phyloP scores from a whole-genome alignment of 2,113 vertebrate species.

The Lamprotornis superbus region DNA sequence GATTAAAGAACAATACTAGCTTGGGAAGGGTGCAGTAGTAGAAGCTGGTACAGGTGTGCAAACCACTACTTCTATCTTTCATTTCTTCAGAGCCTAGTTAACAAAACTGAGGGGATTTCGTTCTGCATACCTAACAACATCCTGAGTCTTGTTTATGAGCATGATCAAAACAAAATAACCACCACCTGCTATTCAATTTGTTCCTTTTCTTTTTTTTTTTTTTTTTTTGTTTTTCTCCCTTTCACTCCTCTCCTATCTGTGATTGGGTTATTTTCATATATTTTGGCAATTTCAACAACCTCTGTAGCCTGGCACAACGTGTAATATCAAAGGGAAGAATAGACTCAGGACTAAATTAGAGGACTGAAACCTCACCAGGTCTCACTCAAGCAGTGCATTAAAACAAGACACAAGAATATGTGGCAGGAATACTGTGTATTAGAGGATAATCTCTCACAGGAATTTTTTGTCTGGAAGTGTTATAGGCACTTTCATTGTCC shows the following conservation, averaged over 20 bases:
- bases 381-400: conserved; percentile 13
- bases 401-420: not conserved
- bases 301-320: conserved; percentile 28
- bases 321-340: conserved; percentile 42
- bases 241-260: conserved; percentile 2
- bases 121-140: not conserved
- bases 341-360: conserved; percentile 26
- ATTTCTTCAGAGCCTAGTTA: not conserved
- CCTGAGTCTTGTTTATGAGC: conserved; percentile 7
- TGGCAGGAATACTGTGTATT: not conserved
- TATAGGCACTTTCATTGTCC: not conserved
- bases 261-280: not conserved
- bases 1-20: not conserved
- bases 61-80: not conserved
- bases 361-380: conserved; percentile 12
- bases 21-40: not conserved
- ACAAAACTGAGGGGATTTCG: not conserved
- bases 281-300: not conserved
- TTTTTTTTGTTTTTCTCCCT: not conserved
- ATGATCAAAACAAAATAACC: not conserved
- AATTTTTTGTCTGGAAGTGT: not conserved
- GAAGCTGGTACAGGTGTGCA: not conserved
- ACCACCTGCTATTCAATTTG: not conserved
- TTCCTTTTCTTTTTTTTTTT: not conserved
- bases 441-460: not conserved